Percentiles rank a stretch among this genome's conserved stretches.
phyloP scores from a whole-genome alignment of 2,888 invertebrate species.

The Lamproptera curius region DNA sequence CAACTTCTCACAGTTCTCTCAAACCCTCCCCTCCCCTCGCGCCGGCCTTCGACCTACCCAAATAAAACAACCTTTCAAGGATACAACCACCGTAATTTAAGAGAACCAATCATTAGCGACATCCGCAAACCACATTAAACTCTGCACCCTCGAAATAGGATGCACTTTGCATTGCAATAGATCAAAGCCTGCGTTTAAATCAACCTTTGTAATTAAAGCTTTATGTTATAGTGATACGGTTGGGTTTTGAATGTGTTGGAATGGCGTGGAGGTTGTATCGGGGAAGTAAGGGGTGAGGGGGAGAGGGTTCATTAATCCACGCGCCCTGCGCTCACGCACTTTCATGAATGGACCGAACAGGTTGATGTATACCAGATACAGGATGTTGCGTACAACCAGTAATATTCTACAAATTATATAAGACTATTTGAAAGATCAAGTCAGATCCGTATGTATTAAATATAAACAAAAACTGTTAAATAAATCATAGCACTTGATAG shows the following conservation, averaged over 20 bases:
- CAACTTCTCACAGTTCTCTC: conserved; percentile 69
- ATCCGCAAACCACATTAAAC: conserved; percentile 38
- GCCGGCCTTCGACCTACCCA: conserved; percentile 33
- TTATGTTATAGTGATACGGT: conserved; percentile 34
- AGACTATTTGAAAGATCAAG: no score
- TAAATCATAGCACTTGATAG: no score
- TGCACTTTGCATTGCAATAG: conserved; percentile 30
- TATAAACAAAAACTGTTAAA: no score
- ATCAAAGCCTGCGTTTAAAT: conserved; percentile 5
- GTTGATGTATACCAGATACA: conserved; percentile 69
- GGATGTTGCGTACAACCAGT: conserved; percentile 50
- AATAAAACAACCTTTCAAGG: conserved; percentile 76
- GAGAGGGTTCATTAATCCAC: conserved; percentile 75
- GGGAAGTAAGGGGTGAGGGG: conserved; percentile 51
- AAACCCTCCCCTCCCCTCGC: conserved; percentile 31
- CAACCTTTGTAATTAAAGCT: conserved; percentile 30
- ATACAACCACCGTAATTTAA: conserved; percentile 72
- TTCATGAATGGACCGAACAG: conserved; percentile 78
- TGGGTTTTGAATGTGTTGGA: conserved; percentile 29
- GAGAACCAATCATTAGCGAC: conserved; percentile 42
- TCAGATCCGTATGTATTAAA: no score
- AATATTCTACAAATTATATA: no score
- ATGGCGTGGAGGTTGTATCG: conserved; percentile 43
- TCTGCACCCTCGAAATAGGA: conserved; percentile 33
- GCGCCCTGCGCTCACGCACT: conserved; percentile 78